phyloP scores from a whole-genome alignment of 2,888 invertebrate species.

The Gibbula magus region DNA sequence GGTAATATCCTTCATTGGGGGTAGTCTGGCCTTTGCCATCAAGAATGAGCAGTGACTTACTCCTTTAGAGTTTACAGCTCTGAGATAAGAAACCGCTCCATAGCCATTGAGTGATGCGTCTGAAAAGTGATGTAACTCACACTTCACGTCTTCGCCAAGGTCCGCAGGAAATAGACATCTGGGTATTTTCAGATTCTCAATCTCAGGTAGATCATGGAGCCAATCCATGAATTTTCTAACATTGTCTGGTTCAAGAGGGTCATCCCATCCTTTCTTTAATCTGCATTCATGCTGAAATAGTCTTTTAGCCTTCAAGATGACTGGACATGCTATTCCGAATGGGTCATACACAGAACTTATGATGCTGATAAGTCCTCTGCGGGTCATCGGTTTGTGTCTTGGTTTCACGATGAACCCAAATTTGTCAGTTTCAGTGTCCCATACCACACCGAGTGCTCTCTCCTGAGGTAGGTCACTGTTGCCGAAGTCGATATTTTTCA shows the following conservation, averaged over 20 bases:
- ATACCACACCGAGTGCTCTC: background rate
- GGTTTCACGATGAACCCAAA: background rate
- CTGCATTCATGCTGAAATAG: slow-evolving; percentile 6
- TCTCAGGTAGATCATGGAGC: background rate
- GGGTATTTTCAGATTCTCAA: background rate
- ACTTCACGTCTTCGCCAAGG: background rate
- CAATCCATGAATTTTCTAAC: background rate
- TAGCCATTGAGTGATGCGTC: background rate
- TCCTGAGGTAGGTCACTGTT: background rate
- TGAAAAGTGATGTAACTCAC: slow-evolving; percentile 17
- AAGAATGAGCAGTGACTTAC: background rate
- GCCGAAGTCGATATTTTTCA: background rate
- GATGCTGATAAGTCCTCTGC: background rate
- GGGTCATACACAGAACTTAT: background rate
- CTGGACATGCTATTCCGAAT: background rate
- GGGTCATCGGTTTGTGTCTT: background rate
- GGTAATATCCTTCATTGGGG: slow-evolving; percentile 3
- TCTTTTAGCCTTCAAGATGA: background rate
- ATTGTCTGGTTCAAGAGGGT: background rate
- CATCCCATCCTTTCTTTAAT: background rate
- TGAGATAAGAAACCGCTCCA: slow-evolving; percentile 2
- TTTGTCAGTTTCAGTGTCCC: background rate
- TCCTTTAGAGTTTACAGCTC: background rate
- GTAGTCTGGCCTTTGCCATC: background rate
- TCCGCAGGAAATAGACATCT: too few species aligned